These are phyloP conservation scores for Bubo bubo DNA, from an alignment of 2,113 vertebrate species.

Conservation along the genomic window DNA sequence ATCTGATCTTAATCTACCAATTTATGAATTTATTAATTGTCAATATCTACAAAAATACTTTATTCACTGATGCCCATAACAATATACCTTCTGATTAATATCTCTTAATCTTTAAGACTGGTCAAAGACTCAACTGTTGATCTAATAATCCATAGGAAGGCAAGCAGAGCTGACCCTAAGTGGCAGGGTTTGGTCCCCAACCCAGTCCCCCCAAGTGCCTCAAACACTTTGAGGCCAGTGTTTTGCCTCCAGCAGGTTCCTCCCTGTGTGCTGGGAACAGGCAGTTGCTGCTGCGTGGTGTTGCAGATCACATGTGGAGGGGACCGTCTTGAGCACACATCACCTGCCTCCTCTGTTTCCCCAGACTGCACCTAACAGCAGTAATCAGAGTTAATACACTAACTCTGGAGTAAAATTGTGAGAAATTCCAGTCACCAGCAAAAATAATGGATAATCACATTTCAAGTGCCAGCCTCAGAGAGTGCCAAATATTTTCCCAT, in stretches of 20 bases:
- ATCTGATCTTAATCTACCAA: neutral
- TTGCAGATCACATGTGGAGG: fast-evolving
- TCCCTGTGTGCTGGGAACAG: neutral
- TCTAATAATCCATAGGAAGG: neutral
- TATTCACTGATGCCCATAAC: fast-evolving
- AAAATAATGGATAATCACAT: neutral
- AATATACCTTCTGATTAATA: neutral
- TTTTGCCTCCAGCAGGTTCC: neutral
- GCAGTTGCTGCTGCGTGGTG: fast-evolving
- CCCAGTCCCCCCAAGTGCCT: fast-evolving
- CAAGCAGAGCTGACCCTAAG: neutral
- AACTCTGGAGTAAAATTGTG: neutral
- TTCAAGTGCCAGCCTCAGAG: neutral
- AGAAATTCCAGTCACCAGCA: neutral
- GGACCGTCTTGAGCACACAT: fast-evolving
- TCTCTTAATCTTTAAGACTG: neutral
- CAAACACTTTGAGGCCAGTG: neutral
- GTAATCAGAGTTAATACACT: neutral
- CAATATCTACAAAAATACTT: neutral
- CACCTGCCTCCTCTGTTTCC: neutral
- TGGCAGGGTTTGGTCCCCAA: neutral
- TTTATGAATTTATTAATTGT: neutral
- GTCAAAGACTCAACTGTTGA: neutral
- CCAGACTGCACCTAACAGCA: neutral
- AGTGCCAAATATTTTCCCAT: slow-evolving; percentile 12